Evolutionary conservation across 2,888 invertebrate species (phyloP), one percentile per base, ranked within the genome.

Genomic region (Diaprepes abbreviatus): DNA sequence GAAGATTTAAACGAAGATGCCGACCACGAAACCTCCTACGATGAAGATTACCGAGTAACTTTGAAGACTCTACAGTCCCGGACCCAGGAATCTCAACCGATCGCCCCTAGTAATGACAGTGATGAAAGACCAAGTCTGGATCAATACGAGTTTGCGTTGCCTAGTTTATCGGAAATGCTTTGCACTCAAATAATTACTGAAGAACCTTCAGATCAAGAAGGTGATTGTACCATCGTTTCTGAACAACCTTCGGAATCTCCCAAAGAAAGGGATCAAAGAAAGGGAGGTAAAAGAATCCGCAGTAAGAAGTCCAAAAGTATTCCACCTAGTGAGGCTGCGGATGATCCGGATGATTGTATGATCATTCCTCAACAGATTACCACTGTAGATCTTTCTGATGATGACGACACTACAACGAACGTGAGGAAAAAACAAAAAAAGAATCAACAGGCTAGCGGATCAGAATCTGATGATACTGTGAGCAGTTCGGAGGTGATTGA

Each of bases 351-450:
- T 3, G 55, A 55, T 21, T 55, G 55, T 24, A 21, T 55, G 21
- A 38, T 55, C 10, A 19, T 55, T 24, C 5, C 17, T 35, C 24
- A 55, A 19, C 24, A 38, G 0, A 55, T 55, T 12, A 17, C 36
- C 5, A 55, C 55, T 21, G 36, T 55, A 24, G 55, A 55, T 55
- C 36, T 55, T 3, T 55, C 36, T 10, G 55, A 55, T 38, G 55
- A 55, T 7, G 55, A 31, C 17, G 54, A 35, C 4, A 12, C 5
- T 1, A 12, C 1, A 6, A n/a, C 9, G 1, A 7, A 7, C 14
- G 16, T 1, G 5, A 10, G 17, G 9, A 19, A 17, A 12, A 28
- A 10, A 4, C 10, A 4, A 3, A 17, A 17, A 52, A 5, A 33
- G n/a, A 17, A 33, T 16, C 3, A 2, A 3, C 28, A 17, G 6